Conservation (phyloP, 2,888 invertebrate genomes). For the Ectemnius lituratus region DNA sequence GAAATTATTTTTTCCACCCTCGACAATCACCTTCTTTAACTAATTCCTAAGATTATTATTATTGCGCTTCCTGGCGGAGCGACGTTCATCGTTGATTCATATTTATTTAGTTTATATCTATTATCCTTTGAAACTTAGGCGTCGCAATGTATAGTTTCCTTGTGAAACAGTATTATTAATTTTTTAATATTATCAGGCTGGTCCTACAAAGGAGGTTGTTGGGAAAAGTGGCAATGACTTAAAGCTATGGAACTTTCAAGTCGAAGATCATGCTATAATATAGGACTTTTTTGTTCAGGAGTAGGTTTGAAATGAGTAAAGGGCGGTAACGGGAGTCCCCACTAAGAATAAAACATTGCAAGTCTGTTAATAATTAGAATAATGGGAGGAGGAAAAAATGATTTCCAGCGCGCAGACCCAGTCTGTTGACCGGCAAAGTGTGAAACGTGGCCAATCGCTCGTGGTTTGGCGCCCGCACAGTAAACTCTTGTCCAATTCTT, state of each 20-base stretch:
- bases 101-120: background rate
- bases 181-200: too few relatives aligned
- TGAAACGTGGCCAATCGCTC: constrained; percentile 72
- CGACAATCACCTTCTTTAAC: constrained; percentile 9
- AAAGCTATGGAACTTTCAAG: background rate
- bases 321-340: too few relatives aligned
- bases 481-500: constrained; percentile 78
- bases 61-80: constrained; percentile 14
- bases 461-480: constrained; percentile 77
- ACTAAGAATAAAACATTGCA: too few relatives aligned
- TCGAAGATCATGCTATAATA: too few relatives aligned
- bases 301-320: too few relatives aligned
- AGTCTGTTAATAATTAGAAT: background rate
- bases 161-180: too few relatives aligned
- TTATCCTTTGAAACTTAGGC: too few relatives aligned
- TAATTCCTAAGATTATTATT: too few relatives aligned
- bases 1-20: constrained; percentile 41
- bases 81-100: constrained; percentile 8
- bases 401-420: constrained; percentile 52
- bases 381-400: constrained; percentile 36
- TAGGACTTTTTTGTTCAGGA: too few relatives aligned
- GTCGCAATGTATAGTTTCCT: background rate
- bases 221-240: background rate
- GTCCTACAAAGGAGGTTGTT: too few relatives aligned
- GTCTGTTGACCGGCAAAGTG: constrained; percentile 53